Base-by-base conservation (phyloP, 2,797 vertebrate genomes). In the Danio choprae region DNA sequence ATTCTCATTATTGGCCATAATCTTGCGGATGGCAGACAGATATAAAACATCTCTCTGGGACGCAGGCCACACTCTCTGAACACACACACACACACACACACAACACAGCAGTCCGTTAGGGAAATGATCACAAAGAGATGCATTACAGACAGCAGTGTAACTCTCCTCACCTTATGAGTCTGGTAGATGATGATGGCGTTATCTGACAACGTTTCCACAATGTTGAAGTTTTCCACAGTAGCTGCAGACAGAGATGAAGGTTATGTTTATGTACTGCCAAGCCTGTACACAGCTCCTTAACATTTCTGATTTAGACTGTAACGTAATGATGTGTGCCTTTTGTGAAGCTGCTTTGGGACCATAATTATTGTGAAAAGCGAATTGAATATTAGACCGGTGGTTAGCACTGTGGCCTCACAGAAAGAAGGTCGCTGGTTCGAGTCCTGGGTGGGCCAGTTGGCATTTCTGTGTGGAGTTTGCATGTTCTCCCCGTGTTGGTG, bases 31-130 rank as follows among this genome's bases (percentile, higher is more conserved):
- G 77, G 96, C 96, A 53, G 98, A 99, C 88, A 99, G 92, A 86
- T 98, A 99, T 18, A 99, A 93, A 10, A 99, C 96, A 46, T 99
- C 98, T 87, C 98, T 94, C 83, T 99, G 98, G 86, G 98, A 98
- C 50, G 97, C 97, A 0, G 98, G 98, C 98, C 98, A 99, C 74
- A 99, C 97, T 88, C 97, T 95, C 98, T 99, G 41, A 18, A 6
- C 40, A 4, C 38, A 64, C 50, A 48, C 50, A 79, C 48, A 50
- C n/a, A n/a, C n/a, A 6, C 40, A 4, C 38, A 64, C 50, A 48
- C 50, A 79, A n/a, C 48, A 50, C 43, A 59, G 62, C 13, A 60
- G 29, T 22, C 74, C 15, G 43, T 53, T 20, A 67, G 1, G 43
- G 13, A 1, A 5, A 16, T 43, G 46, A 12, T 18, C 4, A 13